Conservation (phyloP, 2,888 invertebrate genomes). For the Ptychoptera albimana region DNA sequence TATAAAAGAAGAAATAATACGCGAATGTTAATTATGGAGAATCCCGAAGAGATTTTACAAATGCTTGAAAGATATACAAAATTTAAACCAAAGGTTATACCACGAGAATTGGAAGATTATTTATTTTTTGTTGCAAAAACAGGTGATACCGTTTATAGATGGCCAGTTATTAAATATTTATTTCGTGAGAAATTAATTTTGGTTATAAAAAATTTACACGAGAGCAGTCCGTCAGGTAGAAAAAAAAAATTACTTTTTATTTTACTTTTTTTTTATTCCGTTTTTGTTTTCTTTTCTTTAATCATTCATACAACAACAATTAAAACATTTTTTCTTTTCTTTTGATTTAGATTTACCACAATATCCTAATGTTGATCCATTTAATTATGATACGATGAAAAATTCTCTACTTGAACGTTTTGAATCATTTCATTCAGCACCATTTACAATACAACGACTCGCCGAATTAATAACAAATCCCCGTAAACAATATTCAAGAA, state of each 20-base stretch:
- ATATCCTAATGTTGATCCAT: conserved; percentile 81
- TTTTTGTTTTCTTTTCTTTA: not conserved
- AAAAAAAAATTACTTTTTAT: not conserved
- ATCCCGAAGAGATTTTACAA: conserved; percentile 70
- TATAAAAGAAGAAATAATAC: not conserved
- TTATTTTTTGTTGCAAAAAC: conserved; percentile 81
- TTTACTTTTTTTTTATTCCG: conserved; percentile 2
- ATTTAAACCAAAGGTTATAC: conserved; percentile 61
- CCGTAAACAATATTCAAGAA: conserved; percentile 82
- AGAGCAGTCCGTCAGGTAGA: conserved; percentile 46
- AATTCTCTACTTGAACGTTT: conserved; percentile 63
- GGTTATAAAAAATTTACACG: conserved; percentile 78
- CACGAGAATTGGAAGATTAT: conserved; percentile 78
- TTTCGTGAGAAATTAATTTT: conserved; percentile 74
- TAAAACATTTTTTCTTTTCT: conserved; percentile 10
- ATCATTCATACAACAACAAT: too few relatives aligned
- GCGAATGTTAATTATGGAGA: conserved; percentile 44
- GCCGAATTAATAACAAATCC: conserved; percentile 88
- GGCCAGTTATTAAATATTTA: conserved; percentile 73
- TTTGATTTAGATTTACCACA: conserved; percentile 54
- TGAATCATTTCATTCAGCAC: conserved; percentile 75
- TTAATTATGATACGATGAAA: conserved; percentile 81
- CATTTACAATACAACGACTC: conserved; percentile 90
- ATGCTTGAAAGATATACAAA: conserved; percentile 72
- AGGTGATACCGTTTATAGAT: conserved; percentile 86